Percentiles rank a stretch among this genome's conserved stretches.
phyloP scores from a whole-genome alignment of 2,888 invertebrate species.

The Chironomus riparius region DNA sequence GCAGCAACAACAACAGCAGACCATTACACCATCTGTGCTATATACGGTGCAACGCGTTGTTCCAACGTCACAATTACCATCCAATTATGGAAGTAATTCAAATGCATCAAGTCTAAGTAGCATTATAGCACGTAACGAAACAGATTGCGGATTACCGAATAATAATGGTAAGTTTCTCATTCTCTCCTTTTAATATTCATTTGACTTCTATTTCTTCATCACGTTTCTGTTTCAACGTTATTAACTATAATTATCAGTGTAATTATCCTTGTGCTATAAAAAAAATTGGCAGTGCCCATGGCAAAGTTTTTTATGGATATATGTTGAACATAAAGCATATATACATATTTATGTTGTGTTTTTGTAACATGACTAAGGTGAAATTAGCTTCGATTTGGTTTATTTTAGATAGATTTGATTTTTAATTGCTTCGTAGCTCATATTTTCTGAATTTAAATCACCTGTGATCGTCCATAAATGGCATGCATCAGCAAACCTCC shows the following conservation, averaged over 20 bases:
- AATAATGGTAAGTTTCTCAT: slow-evolving; percentile 19
- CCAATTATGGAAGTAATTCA: slow-evolving; percentile 40
- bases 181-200: neutral
- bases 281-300: neutral
- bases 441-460: too few relatives aligned
- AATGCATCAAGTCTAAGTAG: slow-evolving; percentile 42
- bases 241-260: slow-evolving; percentile 18
- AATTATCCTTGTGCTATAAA: slow-evolving; percentile 8
- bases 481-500: too few relatives aligned
- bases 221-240: neutral
- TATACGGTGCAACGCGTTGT: slow-evolving; percentile 43
- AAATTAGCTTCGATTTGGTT: too few relatives aligned
- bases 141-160: slow-evolving; percentile 30
- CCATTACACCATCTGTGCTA: slow-evolving; percentile 34
- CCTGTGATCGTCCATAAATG: too few relatives aligned
- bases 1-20: slow-evolving; percentile 31
- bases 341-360: too few relatives aligned
- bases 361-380: too few relatives aligned
- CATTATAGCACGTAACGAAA: slow-evolving; percentile 34
- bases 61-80: slow-evolving; percentile 40
- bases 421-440: too few relatives aligned
- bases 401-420: too few relatives aligned
- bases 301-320: too few relatives aligned
- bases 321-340: too few relatives aligned
- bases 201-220: neutral